Percentiles rank a stretch among this genome's conserved stretches.
Evolutionary conservation across 2,888 invertebrate genomes (phyloP).

Genomic region (Drosophila diplacantha): DNA sequence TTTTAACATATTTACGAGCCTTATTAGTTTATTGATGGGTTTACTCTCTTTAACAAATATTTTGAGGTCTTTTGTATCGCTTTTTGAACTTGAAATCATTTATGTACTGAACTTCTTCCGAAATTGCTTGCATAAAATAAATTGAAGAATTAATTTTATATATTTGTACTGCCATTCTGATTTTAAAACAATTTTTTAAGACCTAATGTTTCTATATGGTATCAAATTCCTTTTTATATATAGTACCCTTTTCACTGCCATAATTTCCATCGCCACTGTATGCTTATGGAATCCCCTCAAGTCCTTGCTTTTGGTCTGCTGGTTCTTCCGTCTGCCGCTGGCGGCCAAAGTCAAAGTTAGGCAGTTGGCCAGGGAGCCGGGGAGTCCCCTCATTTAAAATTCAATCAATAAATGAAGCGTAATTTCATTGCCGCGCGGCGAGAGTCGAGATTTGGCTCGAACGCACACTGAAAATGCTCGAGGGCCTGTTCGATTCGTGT

Average conservation of each 20-base stretch:
- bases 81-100: not conserved
- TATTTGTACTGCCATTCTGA: not conserved
- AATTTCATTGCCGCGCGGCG: conserved; percentile 43
- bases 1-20: not conserved
- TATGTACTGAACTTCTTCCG: not conserved
- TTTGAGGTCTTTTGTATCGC: not conserved
- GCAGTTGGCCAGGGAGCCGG: not conserved
- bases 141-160: not conserved
- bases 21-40: too few relatives aligned
- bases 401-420: conserved; percentile 68
- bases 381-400: conserved; percentile 58
- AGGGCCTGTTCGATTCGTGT: conserved; percentile 28
- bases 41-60: too few relatives aligned
- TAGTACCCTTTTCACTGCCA: not conserved
- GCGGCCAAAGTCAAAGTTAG: conserved; percentile 30
- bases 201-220: too few relatives aligned
- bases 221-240: too few relatives aligned
- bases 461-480: conserved; percentile 35
- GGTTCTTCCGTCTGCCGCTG: conserved; percentile 4
- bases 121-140: not conserved
- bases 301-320: conserved; percentile 7
- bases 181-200: not conserved
- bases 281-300: not conserved
- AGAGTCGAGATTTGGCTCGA: conserved; percentile 30
- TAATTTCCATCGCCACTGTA: conserved; percentile 1